These are phyloP conservation scores for Pimpla rufipes DNA, from an alignment of 2,888 invertebrate genomes.

Conservation along the genomic window DNA sequence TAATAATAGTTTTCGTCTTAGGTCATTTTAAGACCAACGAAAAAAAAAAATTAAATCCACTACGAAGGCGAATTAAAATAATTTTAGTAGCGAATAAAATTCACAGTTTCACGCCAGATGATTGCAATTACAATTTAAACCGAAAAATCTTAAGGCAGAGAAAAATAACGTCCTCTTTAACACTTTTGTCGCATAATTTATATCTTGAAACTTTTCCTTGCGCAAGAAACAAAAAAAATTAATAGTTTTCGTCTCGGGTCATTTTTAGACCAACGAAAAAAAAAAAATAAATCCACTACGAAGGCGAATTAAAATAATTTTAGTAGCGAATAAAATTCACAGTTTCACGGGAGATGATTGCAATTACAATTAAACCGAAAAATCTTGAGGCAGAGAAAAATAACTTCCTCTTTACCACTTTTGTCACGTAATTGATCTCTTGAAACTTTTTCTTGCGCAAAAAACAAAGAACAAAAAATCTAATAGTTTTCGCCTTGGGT, in stretches of 20 bases:
- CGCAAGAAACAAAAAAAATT: background rate
- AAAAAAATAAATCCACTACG: background rate
- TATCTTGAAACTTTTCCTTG: background rate
- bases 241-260: background rate
- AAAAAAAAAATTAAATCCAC: background rate
- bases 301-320: background rate
- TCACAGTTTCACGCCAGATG: background rate
- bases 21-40: background rate
- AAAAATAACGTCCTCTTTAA: background rate
- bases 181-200: background rate
- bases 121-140: background rate
- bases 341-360: background rate
- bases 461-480: background rate
- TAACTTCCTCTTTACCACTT: background rate
- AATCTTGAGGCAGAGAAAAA: background rate
- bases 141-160: background rate
- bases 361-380: background rate
- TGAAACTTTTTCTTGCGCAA: background rate
- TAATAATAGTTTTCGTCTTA: background rate
- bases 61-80: too few species aligned
- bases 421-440: background rate
- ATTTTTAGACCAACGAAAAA: background rate
- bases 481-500: background rate
- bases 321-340: background rate
- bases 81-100: too few species aligned